Evolutionary conservation across 1,140 invertebrate species (phyloP).

Genomic region (Phthorimaea operculella): DNA sequence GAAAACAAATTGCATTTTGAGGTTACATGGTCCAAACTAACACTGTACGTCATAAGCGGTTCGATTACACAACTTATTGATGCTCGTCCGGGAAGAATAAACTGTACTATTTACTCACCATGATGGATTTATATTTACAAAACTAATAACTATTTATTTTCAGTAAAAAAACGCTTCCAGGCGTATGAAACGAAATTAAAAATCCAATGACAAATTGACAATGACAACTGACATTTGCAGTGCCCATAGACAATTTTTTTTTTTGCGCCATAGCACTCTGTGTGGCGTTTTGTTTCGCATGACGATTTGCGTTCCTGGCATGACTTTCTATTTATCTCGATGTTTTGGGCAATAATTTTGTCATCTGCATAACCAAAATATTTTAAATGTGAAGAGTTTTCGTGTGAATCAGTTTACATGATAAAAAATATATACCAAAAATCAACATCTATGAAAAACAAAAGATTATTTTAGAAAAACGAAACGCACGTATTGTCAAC

Average conservation of each 20-base stretch:
- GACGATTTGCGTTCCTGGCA: too few species aligned
- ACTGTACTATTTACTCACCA: slow-evolving; percentile 38
- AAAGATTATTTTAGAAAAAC: too few species aligned
- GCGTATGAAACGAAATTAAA: slow-evolving; percentile 58
- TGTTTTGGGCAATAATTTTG: too few species aligned
- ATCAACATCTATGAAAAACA: too few species aligned
- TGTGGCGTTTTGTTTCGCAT: too few species aligned
- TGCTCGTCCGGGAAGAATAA: not conserved
- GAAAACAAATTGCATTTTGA: slow-evolving; percentile 64
- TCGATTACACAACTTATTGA: slow-evolving; percentile 1
- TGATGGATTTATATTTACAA: slow-evolving; percentile 48
- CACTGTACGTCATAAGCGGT: slow-evolving; percentile 9
- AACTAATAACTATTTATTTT: slow-evolving; percentile 53
- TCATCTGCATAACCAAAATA: too few species aligned
- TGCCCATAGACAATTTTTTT: not conserved
- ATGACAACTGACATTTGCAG: slow-evolving; percentile 1
- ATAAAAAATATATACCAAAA: too few species aligned
- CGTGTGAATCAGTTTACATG: too few species aligned
- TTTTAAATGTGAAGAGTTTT: too few species aligned
- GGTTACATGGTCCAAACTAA: slow-evolving; percentile 40
- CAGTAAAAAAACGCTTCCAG: slow-evolving; percentile 53
- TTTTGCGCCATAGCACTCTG: too few species aligned
- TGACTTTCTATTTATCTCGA: too few species aligned
- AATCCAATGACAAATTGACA: slow-evolving; percentile 49
- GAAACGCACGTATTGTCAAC: too few species aligned